phyloP scores from a whole-genome alignment of 2,113 vertebrate genomes.

The Panthera uncia region DNA sequence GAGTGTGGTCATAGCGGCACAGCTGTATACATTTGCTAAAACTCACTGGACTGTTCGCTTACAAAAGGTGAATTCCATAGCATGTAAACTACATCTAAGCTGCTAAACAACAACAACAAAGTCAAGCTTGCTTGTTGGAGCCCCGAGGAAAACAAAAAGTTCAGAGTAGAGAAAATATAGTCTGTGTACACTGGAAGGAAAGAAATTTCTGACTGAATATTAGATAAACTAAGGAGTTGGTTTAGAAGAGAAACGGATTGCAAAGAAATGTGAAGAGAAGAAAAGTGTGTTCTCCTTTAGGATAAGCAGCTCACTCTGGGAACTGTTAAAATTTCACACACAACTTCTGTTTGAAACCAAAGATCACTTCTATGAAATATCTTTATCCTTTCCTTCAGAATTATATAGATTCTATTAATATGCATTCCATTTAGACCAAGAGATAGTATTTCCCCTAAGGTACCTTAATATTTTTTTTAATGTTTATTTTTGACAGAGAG shows the following conservation, averaged over 20 bases:
- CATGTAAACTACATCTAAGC: neutral
- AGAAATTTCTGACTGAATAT: neutral
- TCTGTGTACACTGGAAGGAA: neutral
- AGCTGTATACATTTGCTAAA: neutral
- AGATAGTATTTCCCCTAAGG: neutral
- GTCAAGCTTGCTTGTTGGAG: neutral
- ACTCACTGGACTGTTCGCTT: neutral
- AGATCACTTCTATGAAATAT: neutral
- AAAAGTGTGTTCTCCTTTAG: neutral
- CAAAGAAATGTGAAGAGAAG: neutral
- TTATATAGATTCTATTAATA: neutral
- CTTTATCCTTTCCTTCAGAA: neutral
- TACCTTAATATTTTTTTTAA: neutral
- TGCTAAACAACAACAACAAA: neutral
- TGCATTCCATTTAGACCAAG: neutral
- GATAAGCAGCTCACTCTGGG: neutral
- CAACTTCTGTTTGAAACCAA: neutral
- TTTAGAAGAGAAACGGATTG: neutral
- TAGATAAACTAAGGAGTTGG: neutral
- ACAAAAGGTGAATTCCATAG: neutral
- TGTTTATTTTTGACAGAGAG: too few species aligned
- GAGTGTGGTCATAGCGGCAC: neutral
- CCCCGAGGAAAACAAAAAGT: neutral
- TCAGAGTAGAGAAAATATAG: neutral
- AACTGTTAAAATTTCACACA: slow-evolving; percentile 9